Evolutionary conservation across 2,113 vertebrate species (phyloP), one percentile per base, ranked within the genome.

Genomic region (Cephalopterus ornatus): DNA sequence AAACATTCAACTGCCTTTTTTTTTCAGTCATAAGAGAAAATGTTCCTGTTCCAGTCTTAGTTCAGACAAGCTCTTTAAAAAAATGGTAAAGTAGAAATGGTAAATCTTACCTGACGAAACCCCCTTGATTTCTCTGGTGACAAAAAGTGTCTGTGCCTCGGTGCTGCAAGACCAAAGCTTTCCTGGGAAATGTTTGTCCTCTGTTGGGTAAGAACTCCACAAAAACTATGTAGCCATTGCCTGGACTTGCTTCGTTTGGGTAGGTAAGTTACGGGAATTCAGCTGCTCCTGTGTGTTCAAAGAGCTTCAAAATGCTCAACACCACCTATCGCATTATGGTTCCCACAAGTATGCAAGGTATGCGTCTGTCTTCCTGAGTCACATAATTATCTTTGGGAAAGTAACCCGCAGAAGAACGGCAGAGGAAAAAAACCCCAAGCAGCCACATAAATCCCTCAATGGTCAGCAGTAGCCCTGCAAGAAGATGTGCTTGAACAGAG

Each of bases 201-300:
- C 53, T 13, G 26, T 56, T 85, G 83, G 71, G 84, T 66, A 90
- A 96, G 80, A 96, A 96, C 91, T 97, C 85, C 81, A 71, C 76
- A 23, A 94, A 97, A 98, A 98, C 96, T 97, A 98, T 98, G 96
- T 73, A 94, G 95, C 96, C 82, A 71, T 97, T 98, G 98, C 96
- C 98, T 96, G 95, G 98, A 97, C 98, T 98, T 88, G 98, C 97
- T 97, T 96, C 76, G 89, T 94, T 94, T 96, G 94, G 78, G 95
- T 89, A 96, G 95, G 96, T 97, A 97, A 97, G 93, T 90, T 73
- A 55, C 87, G 94, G 98, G 95, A 98, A 98, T 98, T 97, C 86
- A 47, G 92, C 88, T 68, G 79, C 88, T 96, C 95, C 78, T 73
- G 66, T 84, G 82, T 92, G 94, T 97, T 96, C 95, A 97, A 96